Conservation (phyloP, 2,888 invertebrate genomes). For the Lagria hirta region DNA sequence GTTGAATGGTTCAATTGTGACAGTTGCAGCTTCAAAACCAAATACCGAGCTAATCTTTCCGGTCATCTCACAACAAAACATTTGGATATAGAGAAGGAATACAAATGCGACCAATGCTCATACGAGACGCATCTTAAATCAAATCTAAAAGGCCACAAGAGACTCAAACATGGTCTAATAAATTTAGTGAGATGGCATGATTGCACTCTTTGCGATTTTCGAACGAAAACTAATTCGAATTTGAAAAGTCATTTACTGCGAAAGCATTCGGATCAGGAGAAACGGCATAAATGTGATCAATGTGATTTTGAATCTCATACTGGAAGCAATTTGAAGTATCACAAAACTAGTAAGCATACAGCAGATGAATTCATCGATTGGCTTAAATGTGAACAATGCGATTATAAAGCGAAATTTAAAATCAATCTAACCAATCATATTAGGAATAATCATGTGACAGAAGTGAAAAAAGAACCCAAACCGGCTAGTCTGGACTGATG, state of each 20-base stretch:
- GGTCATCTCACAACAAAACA: no score
- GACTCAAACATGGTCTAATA: no score
- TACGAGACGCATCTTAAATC: no score
- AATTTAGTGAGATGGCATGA: conserved; percentile 5
- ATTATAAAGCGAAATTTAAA: conserved; percentile 9
- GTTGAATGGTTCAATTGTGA: no score
- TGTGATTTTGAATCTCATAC: conserved; percentile 13
- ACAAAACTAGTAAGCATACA: conserved; percentile 8
- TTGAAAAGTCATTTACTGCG: conserved; percentile 3
- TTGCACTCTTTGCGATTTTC: neutral
- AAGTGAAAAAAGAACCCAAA: no score
- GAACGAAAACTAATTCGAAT: neutral
- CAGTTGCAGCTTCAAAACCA: no score
- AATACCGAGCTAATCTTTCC: no score
- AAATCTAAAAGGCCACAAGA: no score
- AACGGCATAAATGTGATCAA: conserved; percentile 15
- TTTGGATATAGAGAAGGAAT: no score
- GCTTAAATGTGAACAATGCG: conserved; percentile 12
- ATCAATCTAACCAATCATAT: conserved; percentile 5
- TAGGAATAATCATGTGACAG: conserved; percentile 3
- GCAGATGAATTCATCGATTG: neutral
- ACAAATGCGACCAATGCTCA: no score
- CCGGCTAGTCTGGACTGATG: no score
- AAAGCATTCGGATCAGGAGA: conserved; percentile 2
- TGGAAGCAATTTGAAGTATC: conserved; percentile 6